Evolutionary conservation across 1,140 invertebrate species (phyloP).

Genomic region (Wiebesia pumilae): DNA sequence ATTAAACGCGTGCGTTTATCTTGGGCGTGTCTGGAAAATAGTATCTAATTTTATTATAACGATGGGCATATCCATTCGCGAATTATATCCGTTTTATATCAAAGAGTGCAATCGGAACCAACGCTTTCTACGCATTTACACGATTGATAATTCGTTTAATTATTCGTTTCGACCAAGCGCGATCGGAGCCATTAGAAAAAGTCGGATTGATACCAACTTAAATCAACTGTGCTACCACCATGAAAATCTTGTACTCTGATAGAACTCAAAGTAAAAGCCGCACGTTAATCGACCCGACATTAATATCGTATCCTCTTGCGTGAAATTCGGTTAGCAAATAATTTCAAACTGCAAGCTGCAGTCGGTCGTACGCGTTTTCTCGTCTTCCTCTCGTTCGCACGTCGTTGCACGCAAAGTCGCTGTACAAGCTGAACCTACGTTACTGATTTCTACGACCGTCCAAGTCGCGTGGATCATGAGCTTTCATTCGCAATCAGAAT

Average conservation of each 20-base stretch:
- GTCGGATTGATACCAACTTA: background rate
- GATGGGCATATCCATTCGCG: too few species aligned
- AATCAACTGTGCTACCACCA: background rate
- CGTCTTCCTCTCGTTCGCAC: background rate
- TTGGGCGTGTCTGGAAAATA: too few species aligned
- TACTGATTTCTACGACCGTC: too few species aligned
- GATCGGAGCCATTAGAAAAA: background rate
- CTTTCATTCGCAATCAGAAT: background rate
- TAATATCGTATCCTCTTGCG: background rate
- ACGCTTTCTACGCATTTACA: background rate
- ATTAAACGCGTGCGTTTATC: too few species aligned
- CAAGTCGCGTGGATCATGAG: background rate
- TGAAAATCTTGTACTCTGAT: background rate
- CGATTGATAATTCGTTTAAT: background rate
- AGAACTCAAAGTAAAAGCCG: slow-evolving; percentile 18
- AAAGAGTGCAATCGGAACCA: too few species aligned
- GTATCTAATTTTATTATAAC: too few species aligned
- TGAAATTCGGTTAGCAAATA: slow-evolving; percentile 4
- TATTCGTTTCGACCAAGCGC: background rate
- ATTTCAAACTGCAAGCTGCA: background rate
- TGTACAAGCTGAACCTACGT: background rate
- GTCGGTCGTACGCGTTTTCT: background rate
- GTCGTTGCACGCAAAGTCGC: too few species aligned
- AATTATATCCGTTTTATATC: too few species aligned
- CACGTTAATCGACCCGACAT: background rate